Evolutionary conservation across 1,140 invertebrate species (phyloP).

Genomic region (Holotrichia oblita): DNA sequence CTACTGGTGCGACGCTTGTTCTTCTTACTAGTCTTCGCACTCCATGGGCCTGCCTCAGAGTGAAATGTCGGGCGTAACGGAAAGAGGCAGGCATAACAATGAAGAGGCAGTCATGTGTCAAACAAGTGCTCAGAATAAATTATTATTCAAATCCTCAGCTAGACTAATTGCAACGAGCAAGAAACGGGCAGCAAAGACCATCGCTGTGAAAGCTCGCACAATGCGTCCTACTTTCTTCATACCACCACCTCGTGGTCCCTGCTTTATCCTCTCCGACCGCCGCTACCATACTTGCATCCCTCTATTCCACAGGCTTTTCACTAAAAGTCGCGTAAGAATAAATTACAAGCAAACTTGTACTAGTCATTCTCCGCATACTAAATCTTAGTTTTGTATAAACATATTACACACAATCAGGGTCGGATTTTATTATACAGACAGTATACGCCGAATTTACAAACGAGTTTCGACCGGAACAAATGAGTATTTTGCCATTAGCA

Average conservation of each 20-base stretch:
- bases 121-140: conserved; percentile 52
- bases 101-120: conserved; percentile 52
- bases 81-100: conserved; percentile 48
- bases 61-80: conserved; percentile 23
- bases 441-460: conserved; percentile 49
- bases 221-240: conserved; percentile 36
- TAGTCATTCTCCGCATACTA: conserved; percentile 50
- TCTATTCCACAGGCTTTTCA: conserved; percentile 17
- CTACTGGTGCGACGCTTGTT: background rate
- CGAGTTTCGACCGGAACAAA: conserved; percentile 45
- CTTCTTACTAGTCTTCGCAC: background rate
- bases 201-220: conserved; percentile 45
- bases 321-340: conserved; percentile 54
- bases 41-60: background rate
- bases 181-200: conserved; percentile 51
- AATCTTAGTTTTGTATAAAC: conserved; percentile 55
- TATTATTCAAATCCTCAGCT: conserved; percentile 54
- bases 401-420: conserved; percentile 54
- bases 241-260: background rate
- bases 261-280: background rate
- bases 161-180: conserved; percentile 56
- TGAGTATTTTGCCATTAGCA: conserved; percentile 46
- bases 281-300: background rate
- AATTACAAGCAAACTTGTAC: conserved; percentile 54
- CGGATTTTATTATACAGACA: conserved; percentile 50